A percentile compares a stretch with the other conserved stretches of the same genome.
These are phyloP conservation scores for Melieria crassipennis DNA, from an alignment of 2,888 invertebrate species.

Conservation along the genomic window DNA sequence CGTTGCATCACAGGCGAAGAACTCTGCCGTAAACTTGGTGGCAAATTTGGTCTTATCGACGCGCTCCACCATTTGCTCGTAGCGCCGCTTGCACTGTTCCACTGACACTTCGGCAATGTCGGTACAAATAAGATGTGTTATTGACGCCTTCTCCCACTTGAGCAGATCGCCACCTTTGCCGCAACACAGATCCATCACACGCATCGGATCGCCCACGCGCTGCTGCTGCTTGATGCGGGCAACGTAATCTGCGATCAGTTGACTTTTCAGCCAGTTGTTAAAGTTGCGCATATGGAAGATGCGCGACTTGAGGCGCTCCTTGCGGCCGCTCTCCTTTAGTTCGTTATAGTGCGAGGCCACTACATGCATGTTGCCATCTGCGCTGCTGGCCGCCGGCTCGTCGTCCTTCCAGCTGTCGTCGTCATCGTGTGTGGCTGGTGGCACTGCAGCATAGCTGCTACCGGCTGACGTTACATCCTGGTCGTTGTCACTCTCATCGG, in stretches of 20 bases:
- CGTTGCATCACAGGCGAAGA: conserved; percentile 92
- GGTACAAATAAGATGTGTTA: conserved; percentile 85
- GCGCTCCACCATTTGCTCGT: conserved; percentile 73
- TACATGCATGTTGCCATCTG: conserved; percentile 56
- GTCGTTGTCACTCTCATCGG: conserved; percentile 24
- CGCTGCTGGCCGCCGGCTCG: conserved; percentile 20
- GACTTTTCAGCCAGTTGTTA: conserved; percentile 99
- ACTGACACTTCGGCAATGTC: conserved; percentile 95
- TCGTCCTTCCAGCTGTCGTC: conserved; percentile 29
- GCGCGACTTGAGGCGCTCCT: conserved; percentile 84
- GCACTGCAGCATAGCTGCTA: neutral
- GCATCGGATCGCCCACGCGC: conserved; percentile 74
- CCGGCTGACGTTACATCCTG: neutral
- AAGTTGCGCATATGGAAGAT: conserved; percentile 96
- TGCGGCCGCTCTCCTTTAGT: conserved; percentile 82
- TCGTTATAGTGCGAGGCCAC: conserved; percentile 96
- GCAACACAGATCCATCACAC: conserved; percentile 93
- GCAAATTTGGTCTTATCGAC: conserved; percentile 56
- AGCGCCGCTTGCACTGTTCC: conserved; percentile 88
- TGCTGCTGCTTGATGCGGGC: conserved; percentile 73
- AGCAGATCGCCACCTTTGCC: conserved; percentile 98
- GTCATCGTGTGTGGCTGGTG: conserved; percentile 6
- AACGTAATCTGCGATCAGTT: conserved; percentile 86
- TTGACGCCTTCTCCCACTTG: conserved; percentile 91
- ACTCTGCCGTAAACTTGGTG: conserved; percentile 83